Evolutionary conservation across 2,797 vertebrate genomes (phyloP).

Genomic region (Acanthornis magna): DNA sequence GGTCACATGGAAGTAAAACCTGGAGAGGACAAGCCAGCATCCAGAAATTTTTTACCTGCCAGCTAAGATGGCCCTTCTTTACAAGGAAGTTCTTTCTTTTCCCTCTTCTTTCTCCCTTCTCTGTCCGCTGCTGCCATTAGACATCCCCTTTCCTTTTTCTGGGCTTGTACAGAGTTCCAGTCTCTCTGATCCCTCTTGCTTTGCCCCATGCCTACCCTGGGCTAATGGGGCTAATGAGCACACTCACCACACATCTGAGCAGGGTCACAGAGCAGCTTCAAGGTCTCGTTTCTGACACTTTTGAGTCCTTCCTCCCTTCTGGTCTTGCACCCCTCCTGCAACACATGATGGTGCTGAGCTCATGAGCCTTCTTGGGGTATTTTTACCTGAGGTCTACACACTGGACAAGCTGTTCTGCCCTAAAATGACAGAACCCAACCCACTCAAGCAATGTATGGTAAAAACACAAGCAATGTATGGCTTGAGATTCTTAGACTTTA

Average conservation of each 20-base stretch:
- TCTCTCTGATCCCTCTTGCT: background rate
- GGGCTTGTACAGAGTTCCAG: background rate
- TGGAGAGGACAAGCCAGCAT: background rate
- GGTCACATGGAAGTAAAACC: background rate
- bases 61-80: background rate
- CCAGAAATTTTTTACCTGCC: background rate
- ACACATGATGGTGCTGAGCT: rapidly evolving
- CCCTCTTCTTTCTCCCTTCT: background rate
- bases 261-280: rapidly evolving
- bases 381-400: background rate
- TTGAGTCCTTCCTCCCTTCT: background rate
- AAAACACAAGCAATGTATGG: background rate
- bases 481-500: background rate
- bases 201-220: background rate
- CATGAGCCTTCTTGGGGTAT: background rate
- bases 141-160: background rate
- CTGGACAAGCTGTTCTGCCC: background rate
- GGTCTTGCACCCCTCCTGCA: background rate
- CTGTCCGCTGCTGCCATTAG: background rate
- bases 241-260: rapidly evolving
- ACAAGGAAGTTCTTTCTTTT: background rate
- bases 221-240: background rate
- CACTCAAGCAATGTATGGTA: background rate
- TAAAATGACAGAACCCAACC: background rate
- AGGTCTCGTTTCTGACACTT: background rate